Base-by-base conservation (phyloP, 2,113 vertebrate species). In the Motacilla alba region DNA sequence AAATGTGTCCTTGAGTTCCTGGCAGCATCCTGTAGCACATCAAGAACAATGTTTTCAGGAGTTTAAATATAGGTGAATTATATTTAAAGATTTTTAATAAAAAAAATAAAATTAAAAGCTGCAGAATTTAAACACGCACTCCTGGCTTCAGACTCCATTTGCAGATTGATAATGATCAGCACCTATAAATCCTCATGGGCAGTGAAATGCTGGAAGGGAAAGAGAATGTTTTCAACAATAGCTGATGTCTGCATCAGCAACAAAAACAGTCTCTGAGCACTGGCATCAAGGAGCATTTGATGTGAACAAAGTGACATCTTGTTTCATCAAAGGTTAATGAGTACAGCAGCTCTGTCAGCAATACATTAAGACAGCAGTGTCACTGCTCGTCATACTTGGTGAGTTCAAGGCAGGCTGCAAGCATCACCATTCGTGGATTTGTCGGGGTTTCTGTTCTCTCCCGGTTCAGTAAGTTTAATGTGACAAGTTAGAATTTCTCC, bases 311-410 rank as follows among this genome's bases (percentile, higher is more conserved):
- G 94, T 95, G 95, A 95, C 90, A 96, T 94, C 89, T 90, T 93
- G 91, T 97, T 96, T 97, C 94, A 95, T 90, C 93, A 95, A 88
- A 96, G 93, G 88, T 95, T 97, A 96, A 97, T 90, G 93, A 95
- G 90, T 88, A 94, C 87, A 97, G 85, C 90, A 94, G 78, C 94
- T 96, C 90, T 96, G 93, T 96, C 95, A 96, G 92, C 93, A 94
- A 82, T 86, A 78, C 79, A 88, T 95, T 87, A 83, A 93, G 96
- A 95, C 90, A 94, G 94, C 75, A 93, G 52, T 90, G 90, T 95
- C 95, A 96, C 93, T 88, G 88, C 91, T 95, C 3, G 30, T 86
- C 92, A 86, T 90, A 86, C 72, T 88, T 44, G 18, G 44, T 13
- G 82, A 70, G 79, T 56, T 95, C 85, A 70, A 86, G 90, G 79